These are phyloP conservation scores for Thalpophila matura DNA, from an alignment of 2,888 invertebrate genomes.

Conservation along the genomic window DNA sequence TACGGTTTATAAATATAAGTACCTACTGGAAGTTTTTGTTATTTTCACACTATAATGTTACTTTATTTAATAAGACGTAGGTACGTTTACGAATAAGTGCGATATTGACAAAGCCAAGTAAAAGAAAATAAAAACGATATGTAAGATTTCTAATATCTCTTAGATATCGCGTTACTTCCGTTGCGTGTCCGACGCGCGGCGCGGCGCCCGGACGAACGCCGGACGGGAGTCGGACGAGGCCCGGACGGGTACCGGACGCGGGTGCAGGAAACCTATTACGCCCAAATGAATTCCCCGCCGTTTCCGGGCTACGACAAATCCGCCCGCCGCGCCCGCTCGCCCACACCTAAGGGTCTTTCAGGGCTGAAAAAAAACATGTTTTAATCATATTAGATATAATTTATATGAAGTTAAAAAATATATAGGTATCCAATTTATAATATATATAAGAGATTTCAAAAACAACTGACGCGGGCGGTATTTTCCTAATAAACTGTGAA, in stretches of 20 bases:
- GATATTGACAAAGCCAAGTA: background rate
- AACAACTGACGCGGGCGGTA: no score
- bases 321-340: slow-evolving; percentile 81
- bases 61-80: no score
- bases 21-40: no score
- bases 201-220: slow-evolving; percentile 66
- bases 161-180: slow-evolving; percentile 76
- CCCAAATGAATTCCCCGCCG: slow-evolving; percentile 89
- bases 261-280: slow-evolving; percentile 90
- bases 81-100: no score
- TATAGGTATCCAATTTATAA: no score
- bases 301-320: slow-evolving; percentile 88
- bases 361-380: slow-evolving; percentile 68
- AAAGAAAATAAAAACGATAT: slow-evolving; percentile 11
- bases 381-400: slow-evolving; percentile 4
- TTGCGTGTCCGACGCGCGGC: slow-evolving; percentile 80
- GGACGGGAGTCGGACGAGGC: slow-evolving; percentile 81
- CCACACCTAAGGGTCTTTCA: slow-evolving; percentile 84
- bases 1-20: no score
- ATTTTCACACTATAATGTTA: no score
- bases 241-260: slow-evolving; percentile 84
- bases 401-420: background rate
- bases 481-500: no score
- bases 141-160: slow-evolving; percentile 57
- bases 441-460: no score